A percentile compares a stretch with the other conserved stretches of the same genome.
Evolutionary conservation across 2,888 invertebrate genomes (phyloP).

Genomic region (Liodrosophila aerea): DNA sequence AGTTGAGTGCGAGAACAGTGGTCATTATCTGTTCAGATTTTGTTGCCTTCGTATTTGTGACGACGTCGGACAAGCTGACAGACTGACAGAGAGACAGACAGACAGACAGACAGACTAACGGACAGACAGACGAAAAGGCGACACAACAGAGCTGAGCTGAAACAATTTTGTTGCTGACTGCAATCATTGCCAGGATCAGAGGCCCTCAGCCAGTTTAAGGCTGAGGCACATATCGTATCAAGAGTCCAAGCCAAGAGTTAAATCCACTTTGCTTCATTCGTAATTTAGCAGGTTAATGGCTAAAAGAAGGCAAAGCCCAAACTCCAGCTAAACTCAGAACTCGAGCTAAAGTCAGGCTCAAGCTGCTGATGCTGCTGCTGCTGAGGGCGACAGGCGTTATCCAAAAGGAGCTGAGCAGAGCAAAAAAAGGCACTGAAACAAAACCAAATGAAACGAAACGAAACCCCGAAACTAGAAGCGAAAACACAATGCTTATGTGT

Average conservation of each 20-base stretch:
- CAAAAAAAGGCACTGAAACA: conserved; percentile 9
- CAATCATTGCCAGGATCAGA: conserved; percentile 74
- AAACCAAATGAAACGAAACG: conserved; percentile 6
- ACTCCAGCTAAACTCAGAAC: conserved; percentile 22
- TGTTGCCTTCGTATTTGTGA: conserved; percentile 60
- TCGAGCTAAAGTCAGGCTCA: conserved; percentile 24
- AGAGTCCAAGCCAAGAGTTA: conserved; percentile 35
- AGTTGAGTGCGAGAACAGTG: conserved; percentile 74
- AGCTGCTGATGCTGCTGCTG: conserved; percentile 18
- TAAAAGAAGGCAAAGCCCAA: conserved; percentile 52
- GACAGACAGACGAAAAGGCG: conserved; percentile 20
- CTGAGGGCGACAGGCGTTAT: conserved; percentile 65
- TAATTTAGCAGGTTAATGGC: conserved; percentile 73
- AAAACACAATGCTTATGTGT: conserved; percentile 56
- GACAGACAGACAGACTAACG: conserved; percentile 12
- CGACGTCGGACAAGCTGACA: conserved; percentile 30
- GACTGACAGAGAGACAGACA: conserved; percentile 9
- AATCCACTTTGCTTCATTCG: conserved; percentile 74
- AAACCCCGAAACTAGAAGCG: conserved; percentile 53
- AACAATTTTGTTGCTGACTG: conserved; percentile 70
- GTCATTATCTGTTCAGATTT: conserved; percentile 75
- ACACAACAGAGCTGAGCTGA: conserved; percentile 33
- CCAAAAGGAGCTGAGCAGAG: conserved; percentile 34
- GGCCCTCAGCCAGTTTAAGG: conserved; percentile 5
- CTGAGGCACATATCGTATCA: conserved; percentile 28